Evolutionary conservation across 2,888 invertebrate genomes (phyloP), one percentile per base, ranked within the genome.

Genomic region (Adela reaumurella): DNA sequence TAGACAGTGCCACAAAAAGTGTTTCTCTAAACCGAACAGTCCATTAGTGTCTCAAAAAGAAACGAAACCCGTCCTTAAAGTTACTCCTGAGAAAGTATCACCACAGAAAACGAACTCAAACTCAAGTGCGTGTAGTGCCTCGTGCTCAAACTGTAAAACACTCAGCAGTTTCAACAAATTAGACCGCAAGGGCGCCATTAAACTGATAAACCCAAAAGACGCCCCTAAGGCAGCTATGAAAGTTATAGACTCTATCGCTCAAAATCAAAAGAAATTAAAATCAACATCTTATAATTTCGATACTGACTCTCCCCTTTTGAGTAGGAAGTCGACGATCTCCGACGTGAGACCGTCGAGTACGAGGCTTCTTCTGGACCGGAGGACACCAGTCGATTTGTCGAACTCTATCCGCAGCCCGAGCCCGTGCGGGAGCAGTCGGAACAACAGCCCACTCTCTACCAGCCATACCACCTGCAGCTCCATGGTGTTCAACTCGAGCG

Each of bases 1-100:
- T 70, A 83, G 87, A 55, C 87, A 89, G 67, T 90, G 90, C 70
- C 90, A 89, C 62, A 88, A 87, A 71, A 88, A 88, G 62, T 90
- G 89, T 70, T 81, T 86, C 54, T 81, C 83, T 6, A 81, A 81
- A 60, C 80, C 79, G 52, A 82, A 79, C 57, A 79, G 77, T 57
- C 81, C 78, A 6, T 62, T 77, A 57, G 62, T 77, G 50, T 72
- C 79, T 16, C 77, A 77, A 58, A 77, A 71, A 62, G 74, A 74
- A 59, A 67, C 70, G 17, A 61, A 67, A 20, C 61, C 64, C 55
- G 65, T 66, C 17, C 55, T 59, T 20, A 74, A 70, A 59, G 63
- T 64, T 5, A 77, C 69, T 62, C 54, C 57, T n/a, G 71, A 74
- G 3, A 8, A 35, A 55, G 61, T 64, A 1, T 74, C 74, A 3